Evolutionary conservation across 2,113 vertebrate genomes (phyloP), one percentile per base, ranked within the genome.

Genomic region (Budorcas taxicolor): DNA sequence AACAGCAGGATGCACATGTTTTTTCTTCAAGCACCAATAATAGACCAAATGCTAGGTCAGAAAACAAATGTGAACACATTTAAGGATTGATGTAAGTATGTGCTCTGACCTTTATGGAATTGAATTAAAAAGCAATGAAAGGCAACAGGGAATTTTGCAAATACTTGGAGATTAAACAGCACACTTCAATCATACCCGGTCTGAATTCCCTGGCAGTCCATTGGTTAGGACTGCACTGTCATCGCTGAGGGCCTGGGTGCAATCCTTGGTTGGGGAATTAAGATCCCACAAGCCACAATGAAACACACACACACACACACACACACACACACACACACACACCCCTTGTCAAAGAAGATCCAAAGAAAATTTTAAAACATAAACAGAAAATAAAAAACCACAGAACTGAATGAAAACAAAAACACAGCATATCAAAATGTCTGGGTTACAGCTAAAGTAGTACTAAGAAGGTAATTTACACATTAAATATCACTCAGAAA

Each of bases 111-210:
- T 52, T 71, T 81, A 58, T 71, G 57, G 23, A 86, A 81, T 40
- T 82, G n/a, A 62, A 90, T 96, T 80, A 94, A 29, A 89, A 81
- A 91, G 86, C 57, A 96, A 13, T 40, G 57, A 94, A 90, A 50
- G 11, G 50, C 40, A 67, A 86, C 9, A 27, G 27, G 50, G 64
- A 67, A 86, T n/a, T 74, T 43, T 71, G 25, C 47, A 86, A 67
- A 80, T 60, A 52, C 8, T 62, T 84, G 45, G 17, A 82, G 89
- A 85, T 93, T 36, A 80, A 80, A 83, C 15, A 55, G 11, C 27
- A 64, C 0, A 27, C 25, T 71, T 86, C 43, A 52, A n/a, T 52
- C 53, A 57, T 52, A 94, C 71, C 21, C 81, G 27, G 19, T 78
- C 12, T 31, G 29, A 33, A 21, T 81, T 50, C 17, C 16, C 29